phyloP scores from a whole-genome alignment of 37 sponge, comb jelly and placozoan species.

The Chondrilla cf. caribensis region DNA sequence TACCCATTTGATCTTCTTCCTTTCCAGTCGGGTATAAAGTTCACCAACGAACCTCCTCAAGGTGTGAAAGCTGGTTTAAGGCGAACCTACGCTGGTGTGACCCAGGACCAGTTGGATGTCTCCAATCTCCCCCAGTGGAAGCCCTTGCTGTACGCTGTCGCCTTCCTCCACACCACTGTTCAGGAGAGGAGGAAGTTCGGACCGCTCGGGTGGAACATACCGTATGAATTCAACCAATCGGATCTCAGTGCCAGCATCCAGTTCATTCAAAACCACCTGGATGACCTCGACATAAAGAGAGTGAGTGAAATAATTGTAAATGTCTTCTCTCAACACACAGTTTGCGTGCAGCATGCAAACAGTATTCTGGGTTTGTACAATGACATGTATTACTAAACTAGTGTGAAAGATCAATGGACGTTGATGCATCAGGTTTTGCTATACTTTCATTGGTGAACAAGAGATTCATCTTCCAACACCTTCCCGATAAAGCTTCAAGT shows the following conservation, averaged over 20 bases:
- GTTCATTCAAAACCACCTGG: conserved; percentile 98
- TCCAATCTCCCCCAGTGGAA: conserved; percentile 89
- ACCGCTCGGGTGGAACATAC: conserved; percentile 99
- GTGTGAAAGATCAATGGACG: too few species aligned
- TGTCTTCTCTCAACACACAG: background rate
- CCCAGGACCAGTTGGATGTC: conserved; percentile 92
- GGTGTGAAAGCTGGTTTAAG: conserved; percentile 95
- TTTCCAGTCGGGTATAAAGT: conserved; percentile 85
- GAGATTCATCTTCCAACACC: too few species aligned
- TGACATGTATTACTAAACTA: background rate
- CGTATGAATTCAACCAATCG: conserved; percentile 98
- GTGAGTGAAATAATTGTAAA: conserved; percentile 33
- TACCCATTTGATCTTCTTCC: too few species aligned
- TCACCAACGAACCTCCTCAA: conserved; percentile 97
- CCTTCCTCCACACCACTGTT: conserved; percentile 94
- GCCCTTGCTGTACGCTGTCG: conserved; percentile 92
- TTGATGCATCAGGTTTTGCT: too few species aligned
- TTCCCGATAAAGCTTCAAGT: too few species aligned
- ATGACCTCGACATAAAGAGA: conserved; percentile 94
- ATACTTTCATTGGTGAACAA: too few species aligned
- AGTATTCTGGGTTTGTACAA: background rate
- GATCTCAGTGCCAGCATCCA: conserved; percentile 96
- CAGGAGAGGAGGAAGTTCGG: conserved; percentile 99
- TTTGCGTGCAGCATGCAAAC: background rate
- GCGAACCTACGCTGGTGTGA: conserved; percentile 91